Base-by-base conservation (phyloP, 2,888 invertebrate genomes). In the Steinernema hermaphroditum region DNA sequence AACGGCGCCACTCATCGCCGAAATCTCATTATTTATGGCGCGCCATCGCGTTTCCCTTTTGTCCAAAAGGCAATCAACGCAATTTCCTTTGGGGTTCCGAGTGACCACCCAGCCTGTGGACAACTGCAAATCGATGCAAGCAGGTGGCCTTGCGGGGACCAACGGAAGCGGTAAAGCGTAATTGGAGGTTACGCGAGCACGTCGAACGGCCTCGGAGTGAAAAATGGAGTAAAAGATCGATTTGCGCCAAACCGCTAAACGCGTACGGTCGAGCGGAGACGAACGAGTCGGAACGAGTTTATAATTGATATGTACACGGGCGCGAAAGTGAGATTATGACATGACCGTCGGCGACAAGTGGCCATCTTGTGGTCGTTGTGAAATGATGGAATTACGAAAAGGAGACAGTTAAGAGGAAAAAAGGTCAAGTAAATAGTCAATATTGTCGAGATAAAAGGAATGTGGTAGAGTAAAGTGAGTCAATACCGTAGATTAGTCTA, bases 271-370 rank as follows among this genome's bases (percentile, higher is more conserved):
- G 6, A 37, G 54, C 27, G 54, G 27, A 24, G 54, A 24, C 12
- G 27, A 54, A 54, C 12, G 27, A 54, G 19, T 27, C 19, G 54
- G 54, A 54, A 54, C 54, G 14, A 14, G 54, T 54, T 54, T 54
- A 54, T 54, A 54, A 54, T 54, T 54, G 27, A 54, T 54, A 54
- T 16, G 54, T 27, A 27, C 54, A 54, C 27, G 54, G 6, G 54
- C 54, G 37, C 37, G 37, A 37, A 37, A 37, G 37, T 37, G 37
- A 37, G 37, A 37, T 37, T 12, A 37, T 37, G 37, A 37, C 37
- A 12, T n/a, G n/a, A n/a, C n/a, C n/a, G n/a, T n/a, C n/a, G n/a
- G n/a, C n/a, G 37, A 37, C 37, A 37, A 37, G 37, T 37, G 37
- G 37, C 37, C 37, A 12, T 37, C 37, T 4, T 37, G 37, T 37